Evolutionary conservation across 1,140 invertebrate genomes (phyloP), one percentile per base, ranked within the genome.

Genomic region (Cyclina sinensis): DNA sequence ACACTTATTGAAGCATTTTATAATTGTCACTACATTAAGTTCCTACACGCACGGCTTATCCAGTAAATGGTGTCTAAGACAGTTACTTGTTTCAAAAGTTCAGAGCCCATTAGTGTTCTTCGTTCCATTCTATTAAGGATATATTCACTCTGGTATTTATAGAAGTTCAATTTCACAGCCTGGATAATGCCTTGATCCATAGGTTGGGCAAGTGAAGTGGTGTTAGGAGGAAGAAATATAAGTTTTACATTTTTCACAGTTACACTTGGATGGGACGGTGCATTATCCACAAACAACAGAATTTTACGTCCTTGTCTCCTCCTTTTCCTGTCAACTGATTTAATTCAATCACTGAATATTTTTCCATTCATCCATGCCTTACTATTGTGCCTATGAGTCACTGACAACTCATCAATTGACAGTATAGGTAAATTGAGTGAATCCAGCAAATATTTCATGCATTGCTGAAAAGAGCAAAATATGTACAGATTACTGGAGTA

Each of bases 361-460:
- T 91, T 89, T 18, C 80, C 48, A 30, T 95, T 96, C 95, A 96
- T 43, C 43, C 43, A 59, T 9, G 18, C 4, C 54, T 59, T 59
- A 96, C 95, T 96, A 96, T 18, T 96, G 94, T 90, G 93, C 96
- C 68, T 93, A 93, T 88, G 86, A 94, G 54, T 59, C 24, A 59
- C 18, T 9, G 54, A 27, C 5, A 59, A 27, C 18, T 2, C 54
- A 18, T 48, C 30, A 51, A 51, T 30, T 18, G n/a, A n/a, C n/a
- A n/a, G n/a, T n/a, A n/a, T n/a, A n/a, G n/a, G n/a, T n/a, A n/a
- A n/a, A n/a, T n/a, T n/a, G n/a, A n/a, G n/a, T n/a, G n/a, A n/a
- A n/a, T n/a, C n/a, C n/a, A n/a, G n/a, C n/a, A n/a, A n/a, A 51
- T 51, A 18, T 18, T 11, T 18, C 9, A 51, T 9, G 48, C 18